Percentiles rank a stretch among this genome's conserved stretches.
These are phyloP conservation scores for Clanis bilineata DNA, from an alignment of 2,888 invertebrate species.

Conservation along the genomic window DNA sequence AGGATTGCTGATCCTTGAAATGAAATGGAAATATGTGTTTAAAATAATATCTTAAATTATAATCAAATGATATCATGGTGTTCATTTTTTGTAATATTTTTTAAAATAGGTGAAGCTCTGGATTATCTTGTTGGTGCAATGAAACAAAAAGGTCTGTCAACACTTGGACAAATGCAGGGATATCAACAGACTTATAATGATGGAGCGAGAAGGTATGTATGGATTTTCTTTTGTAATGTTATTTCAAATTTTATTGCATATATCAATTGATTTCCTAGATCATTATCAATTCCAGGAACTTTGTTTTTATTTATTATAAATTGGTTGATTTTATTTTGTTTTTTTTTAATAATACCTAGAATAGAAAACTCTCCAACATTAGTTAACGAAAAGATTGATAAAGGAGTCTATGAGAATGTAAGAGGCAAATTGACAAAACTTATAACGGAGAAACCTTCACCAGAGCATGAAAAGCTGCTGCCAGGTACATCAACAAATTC, in stretches of 20 bases:
- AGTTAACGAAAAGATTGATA: conserved; percentile 49
- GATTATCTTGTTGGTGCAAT: conserved; percentile 50
- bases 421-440: conserved; percentile 47
- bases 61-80: no score
- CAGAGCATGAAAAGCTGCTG: conserved; percentile 40
- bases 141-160: conserved; percentile 50
- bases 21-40: neutral
- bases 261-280: no score
- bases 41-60: neutral
- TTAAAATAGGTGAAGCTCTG: conserved; percentile 48
- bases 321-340: no score
- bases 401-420: conserved; percentile 44
- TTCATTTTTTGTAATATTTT: neutral
- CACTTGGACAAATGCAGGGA: conserved; percentile 53
- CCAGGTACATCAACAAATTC: conserved; percentile 41
- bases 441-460: conserved; percentile 39
- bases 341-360: no score
- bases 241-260: no score
- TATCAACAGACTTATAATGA: conserved; percentile 53
- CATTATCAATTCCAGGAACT: no score
- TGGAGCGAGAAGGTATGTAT: conserved; percentile 48
- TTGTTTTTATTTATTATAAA: no score
- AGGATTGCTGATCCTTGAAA: no score
- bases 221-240: neutral
- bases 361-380: conserved; percentile 45